Evolutionary conservation across 2,797 vertebrate species (phyloP).

Genomic region (Pseudomugil tenellus): DNA sequence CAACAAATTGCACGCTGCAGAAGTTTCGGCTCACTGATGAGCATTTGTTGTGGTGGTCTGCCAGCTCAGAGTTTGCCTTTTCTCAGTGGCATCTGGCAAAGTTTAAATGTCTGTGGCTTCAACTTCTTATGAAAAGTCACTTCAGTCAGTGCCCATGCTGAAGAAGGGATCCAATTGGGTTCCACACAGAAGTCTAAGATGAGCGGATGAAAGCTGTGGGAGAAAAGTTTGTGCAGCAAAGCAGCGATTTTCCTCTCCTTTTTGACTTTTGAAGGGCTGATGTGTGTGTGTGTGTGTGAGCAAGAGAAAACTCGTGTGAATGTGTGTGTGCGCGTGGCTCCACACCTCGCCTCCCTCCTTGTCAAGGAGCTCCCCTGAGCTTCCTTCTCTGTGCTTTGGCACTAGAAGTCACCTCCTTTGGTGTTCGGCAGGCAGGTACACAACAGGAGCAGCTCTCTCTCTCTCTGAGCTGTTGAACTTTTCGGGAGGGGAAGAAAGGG

Average conservation of each 20-base stretch:
- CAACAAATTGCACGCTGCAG: constrained; percentile 71
- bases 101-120: constrained; percentile 73
- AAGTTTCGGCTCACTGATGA: constrained; percentile 61
- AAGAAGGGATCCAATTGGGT: constrained; percentile 73
- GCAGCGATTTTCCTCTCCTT: constrained; percentile 82
- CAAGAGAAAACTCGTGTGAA: constrained; percentile 11
- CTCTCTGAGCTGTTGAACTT: constrained; percentile 84
- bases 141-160: constrained; percentile 75
- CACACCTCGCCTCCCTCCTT: constrained; percentile 61
- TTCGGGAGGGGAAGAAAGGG: constrained; percentile 84
- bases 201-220: constrained; percentile 80
- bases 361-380: constrained; percentile 84
- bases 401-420: constrained; percentile 87
- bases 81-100: constrained; percentile 69
- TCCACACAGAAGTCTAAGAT: constrained; percentile 75
- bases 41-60: constrained; percentile 52
- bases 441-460: constrained; percentile 83
- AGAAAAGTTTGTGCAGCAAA: constrained; percentile 84
- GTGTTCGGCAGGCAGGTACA: constrained; percentile 86
- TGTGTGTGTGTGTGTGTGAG: constrained; percentile 49
- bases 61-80: constrained; percentile 57
- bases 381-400: constrained; percentile 80
- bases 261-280: constrained; percentile 81
- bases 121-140: constrained; percentile 75
- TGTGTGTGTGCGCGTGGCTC: constrained; percentile 51